phyloP scores from a whole-genome alignment of 2,113 vertebrate species.

The Phycodurus eques region DNA sequence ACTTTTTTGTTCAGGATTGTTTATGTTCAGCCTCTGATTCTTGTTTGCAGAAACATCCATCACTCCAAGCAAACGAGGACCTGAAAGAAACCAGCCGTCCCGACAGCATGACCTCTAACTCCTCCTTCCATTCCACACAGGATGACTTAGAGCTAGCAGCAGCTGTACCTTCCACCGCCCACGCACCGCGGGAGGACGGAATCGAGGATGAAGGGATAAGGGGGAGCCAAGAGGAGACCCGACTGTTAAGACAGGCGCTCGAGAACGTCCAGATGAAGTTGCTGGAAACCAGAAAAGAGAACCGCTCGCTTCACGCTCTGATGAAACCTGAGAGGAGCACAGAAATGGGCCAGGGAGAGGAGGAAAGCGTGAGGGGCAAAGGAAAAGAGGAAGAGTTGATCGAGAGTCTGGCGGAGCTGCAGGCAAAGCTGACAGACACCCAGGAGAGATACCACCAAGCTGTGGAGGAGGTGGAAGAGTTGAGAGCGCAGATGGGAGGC shows the following conservation, averaged over 20 bases:
- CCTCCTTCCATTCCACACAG: slow-evolving; percentile 78
- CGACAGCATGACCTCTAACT: slow-evolving; percentile 74
- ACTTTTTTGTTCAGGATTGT: neutral
- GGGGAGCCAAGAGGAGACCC: slow-evolving; percentile 66
- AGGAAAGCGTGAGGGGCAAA: slow-evolving; percentile 34
- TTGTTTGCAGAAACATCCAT: slow-evolving; percentile 60
- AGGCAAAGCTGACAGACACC: slow-evolving; percentile 78
- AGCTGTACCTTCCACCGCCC: slow-evolving; percentile 23
- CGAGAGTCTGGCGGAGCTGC: slow-evolving; percentile 81
- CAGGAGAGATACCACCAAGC: slow-evolving; percentile 80
- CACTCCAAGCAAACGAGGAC: slow-evolving; percentile 59
- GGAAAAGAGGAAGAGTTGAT: slow-evolving; percentile 69
- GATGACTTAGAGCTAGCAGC: slow-evolving; percentile 68
- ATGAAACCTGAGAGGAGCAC: slow-evolving; percentile 63
- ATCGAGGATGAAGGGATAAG: slow-evolving; percentile 30
- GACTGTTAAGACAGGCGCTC: slow-evolving; percentile 76
- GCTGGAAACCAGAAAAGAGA: slow-evolving; percentile 78
- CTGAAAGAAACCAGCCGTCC: slow-evolving; percentile 65
- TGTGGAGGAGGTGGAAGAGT: slow-evolving; percentile 75
- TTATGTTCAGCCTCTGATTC: neutral
- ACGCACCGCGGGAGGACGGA: slow-evolving; percentile 11
- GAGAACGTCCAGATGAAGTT: slow-evolving; percentile 75
- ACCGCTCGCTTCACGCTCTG: slow-evolving; percentile 71
- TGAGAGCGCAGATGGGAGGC: slow-evolving; percentile 67
- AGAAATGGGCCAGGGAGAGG: slow-evolving; percentile 26